Conservation (phyloP, 2,888 invertebrate genomes). For the Tribolium freemani region DNA sequence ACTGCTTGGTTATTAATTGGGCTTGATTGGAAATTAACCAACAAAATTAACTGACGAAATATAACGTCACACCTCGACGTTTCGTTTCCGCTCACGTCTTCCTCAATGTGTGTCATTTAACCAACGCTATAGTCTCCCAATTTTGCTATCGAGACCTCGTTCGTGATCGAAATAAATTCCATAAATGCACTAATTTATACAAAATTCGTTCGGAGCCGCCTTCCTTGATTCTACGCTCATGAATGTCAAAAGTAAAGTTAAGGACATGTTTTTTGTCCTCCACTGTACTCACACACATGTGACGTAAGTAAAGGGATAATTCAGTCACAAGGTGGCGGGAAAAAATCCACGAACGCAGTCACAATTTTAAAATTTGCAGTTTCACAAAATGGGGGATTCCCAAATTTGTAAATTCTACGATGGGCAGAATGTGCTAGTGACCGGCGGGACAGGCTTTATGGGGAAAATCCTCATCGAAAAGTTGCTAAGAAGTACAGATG, state of each 20-base stretch:
- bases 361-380: background rate
- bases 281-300: background rate
- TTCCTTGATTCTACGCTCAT: background rate
- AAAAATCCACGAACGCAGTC: background rate
- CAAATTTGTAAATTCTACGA: constrained; percentile 65
- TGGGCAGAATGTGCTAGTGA: constrained; percentile 65
- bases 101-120: constrained; percentile 25
- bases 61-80: background rate
- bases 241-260: background rate
- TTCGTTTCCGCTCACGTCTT: constrained; percentile 31
- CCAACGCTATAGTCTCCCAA: background rate
- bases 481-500: constrained; percentile 69
- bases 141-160: constrained; percentile 21
- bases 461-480: constrained; percentile 74
- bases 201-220: background rate
- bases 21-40: background rate
- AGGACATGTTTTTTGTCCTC: background rate
- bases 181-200: background rate
- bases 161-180: constrained; percentile 16
- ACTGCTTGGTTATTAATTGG: too few relatives aligned
- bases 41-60: background rate
- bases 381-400: constrained; percentile 43
- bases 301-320: constrained; percentile 2
- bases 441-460: constrained; percentile 72
- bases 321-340: background rate